Evolutionary conservation across 2,797 vertebrate genomes (phyloP), one percentile per base, ranked within the genome.

Genomic region (Natrix natrix): DNA sequence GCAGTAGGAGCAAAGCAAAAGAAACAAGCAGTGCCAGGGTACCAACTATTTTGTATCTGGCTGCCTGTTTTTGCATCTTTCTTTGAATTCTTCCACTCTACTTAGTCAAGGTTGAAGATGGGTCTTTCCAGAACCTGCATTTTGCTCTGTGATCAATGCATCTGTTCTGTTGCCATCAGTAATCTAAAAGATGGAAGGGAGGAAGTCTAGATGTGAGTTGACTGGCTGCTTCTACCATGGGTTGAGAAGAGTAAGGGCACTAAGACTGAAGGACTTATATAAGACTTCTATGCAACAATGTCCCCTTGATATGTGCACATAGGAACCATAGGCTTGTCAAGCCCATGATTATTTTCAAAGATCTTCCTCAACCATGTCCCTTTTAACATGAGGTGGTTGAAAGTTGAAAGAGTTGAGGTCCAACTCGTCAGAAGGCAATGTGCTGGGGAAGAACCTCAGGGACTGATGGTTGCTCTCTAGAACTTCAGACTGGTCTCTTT

Each of bases 71-170:
- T 86, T 93, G 86, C 57, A 86, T 12, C 22, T 22, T 88, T 11
- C 90, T 87, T 52, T 88, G 32, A 17, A 43, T 22, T 61, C 43
- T 60, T 26, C 4, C 22, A 74, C 12, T 24, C 69, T 91, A 37
- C 90, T 89, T 87, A 91, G 93, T 91, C 93, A 89, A 91, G 87
- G 90, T 57, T 61, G 66, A 78, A 60, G 8, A 48, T 37, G 14
- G 63, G n/a, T 88, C 54, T 24, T 66, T 54, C 89, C 86, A 37
- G 43, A 57, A 26, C 56, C 24, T 56, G 17, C 7, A 26, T 55
- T 63, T 91, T 20, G 28, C 55, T 59, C 57, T 52, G 60, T 32
- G 17, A 37, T 26, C 59, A 8, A 24, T 63, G 52, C 86, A 1
- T 57, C 37, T 66, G 37, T 57, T 26, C 61, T 1, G 8, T 57